Evolutionary conservation across 2,797 vertebrate genomes (phyloP).

Genomic region (Cossypha heuglini): DNA sequence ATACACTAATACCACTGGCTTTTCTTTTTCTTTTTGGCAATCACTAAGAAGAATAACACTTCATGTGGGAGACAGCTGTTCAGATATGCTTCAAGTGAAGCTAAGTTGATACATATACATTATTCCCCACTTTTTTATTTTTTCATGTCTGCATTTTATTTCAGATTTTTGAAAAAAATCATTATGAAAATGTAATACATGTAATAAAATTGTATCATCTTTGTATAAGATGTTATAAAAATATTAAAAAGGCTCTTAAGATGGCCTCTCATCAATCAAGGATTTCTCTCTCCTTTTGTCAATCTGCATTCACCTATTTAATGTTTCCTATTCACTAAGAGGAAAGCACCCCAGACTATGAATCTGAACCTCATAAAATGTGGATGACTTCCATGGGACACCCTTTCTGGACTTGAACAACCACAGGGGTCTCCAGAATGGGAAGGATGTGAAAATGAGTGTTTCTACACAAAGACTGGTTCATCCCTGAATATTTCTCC

Average conservation of each 20-base stretch:
- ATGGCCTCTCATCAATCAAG: neutral
- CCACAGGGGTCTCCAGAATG: neutral
- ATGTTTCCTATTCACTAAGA: neutral
- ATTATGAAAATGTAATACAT: neutral
- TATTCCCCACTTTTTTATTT: neutral
- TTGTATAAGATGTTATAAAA: neutral
- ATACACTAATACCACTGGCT: neutral
- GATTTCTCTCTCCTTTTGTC: neutral
- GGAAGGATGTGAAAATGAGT: neutral
- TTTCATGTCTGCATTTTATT: neutral
- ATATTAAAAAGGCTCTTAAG: neutral
- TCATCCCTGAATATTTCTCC: neutral
- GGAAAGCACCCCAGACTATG: neutral
- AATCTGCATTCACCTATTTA: neutral
- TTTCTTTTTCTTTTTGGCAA: slow-evolving; percentile 42
- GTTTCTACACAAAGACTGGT: neutral
- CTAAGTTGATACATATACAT: slow-evolving; percentile 8
- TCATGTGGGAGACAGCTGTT: slow-evolving; percentile 58
- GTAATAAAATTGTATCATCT: neutral
- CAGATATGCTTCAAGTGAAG: slow-evolving; percentile 43
- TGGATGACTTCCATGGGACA: neutral
- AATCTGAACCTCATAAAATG: neutral
- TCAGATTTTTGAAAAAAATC: neutral
- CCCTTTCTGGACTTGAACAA: neutral
- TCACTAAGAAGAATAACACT: slow-evolving; percentile 26